Base-by-base conservation (phyloP, 2,888 invertebrate genomes). In the Lepidocyrtoides sp. region DNA sequence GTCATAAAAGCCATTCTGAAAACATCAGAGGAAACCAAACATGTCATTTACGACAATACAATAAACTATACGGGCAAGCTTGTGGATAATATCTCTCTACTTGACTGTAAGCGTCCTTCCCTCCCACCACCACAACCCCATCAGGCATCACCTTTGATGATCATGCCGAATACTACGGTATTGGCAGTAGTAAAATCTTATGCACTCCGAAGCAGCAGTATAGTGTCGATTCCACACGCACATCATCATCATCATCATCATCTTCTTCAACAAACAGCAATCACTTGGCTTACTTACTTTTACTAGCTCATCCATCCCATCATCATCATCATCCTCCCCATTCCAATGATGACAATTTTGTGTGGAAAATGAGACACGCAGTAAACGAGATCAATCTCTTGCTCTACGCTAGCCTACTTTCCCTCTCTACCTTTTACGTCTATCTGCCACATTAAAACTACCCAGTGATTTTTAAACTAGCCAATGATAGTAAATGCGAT, bases 1-100 rank as follows among this genome's bases (percentile, higher is more conserved):
- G 32, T 29, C 66, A 83, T 83, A 83, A 66, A 83, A 66, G 20
- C 26, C 41, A 41, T 82, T 82, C 57, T 10, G 23, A 14, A 36
- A 23, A 44, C 57, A 79, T 79, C 20, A 10, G n/a, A n/a, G 51
- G 20, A 75, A 75, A 26, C 75, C 44, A 23, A 75, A 44, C 48
- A 26, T 75, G 75, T 75, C 75, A 75, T 75, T 75, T 69, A 17
- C 66, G 1, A 14, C 32, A 14, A 66, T 32, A 32, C 66, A 32
- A 66, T 63, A 29, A 63, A 57, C 7, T 36, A 36, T 36, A 20
- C 12, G 12, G 12, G 12, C 8, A 57, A 17, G 17, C 57, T 57
- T 20, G 20, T 36, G 36, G 36, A 7, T 36, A 36, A 36, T 36
- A 36, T 36, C 7, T 36, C 7, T 36, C 36, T 36, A 36, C n/a